These are phyloP conservation scores for Petrophora chlorosata DNA, from an alignment of 2,888 invertebrate species.

Conservation along the genomic window DNA sequence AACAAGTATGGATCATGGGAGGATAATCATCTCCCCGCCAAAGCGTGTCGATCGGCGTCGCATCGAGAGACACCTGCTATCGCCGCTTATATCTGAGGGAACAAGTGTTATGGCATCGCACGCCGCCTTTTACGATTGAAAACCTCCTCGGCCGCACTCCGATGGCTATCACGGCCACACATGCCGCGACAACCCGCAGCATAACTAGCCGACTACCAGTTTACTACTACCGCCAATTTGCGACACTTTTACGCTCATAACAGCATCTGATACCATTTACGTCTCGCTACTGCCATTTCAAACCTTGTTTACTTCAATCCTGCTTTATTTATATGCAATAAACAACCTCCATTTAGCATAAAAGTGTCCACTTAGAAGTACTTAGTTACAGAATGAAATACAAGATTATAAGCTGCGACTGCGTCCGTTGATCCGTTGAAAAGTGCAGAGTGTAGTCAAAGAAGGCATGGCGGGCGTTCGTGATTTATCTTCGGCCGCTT, in stretches of 20 bases:
- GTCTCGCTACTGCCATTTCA: conserved; percentile 51
- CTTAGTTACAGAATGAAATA: conserved; percentile 43
- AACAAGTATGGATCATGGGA: conserved; percentile 51
- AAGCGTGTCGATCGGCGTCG: conserved; percentile 48
- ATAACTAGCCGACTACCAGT: conserved; percentile 61
- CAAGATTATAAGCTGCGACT: conserved; percentile 54
- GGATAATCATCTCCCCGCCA: conserved; percentile 60
- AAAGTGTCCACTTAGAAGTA: conserved; percentile 12
- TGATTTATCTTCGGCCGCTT: conserved; percentile 81
- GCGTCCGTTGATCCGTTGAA: conserved; percentile 55
- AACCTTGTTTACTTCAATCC: conserved; percentile 50
- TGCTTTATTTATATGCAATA: conserved; percentile 36
- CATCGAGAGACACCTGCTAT: conserved; percentile 52
- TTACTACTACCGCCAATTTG: conserved; percentile 60
- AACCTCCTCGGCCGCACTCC: conserved; percentile 58
- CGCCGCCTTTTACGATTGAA: conserved; percentile 70
- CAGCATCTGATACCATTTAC: conserved; percentile 60
- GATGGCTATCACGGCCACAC: conserved; percentile 75
- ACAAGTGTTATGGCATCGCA: conserved; percentile 77
- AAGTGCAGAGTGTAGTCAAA: conserved; percentile 78
- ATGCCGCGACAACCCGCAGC: conserved; percentile 52
- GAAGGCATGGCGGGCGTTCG: conserved; percentile 73
- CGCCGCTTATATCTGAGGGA: conserved; percentile 65
- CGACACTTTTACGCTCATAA: conserved; percentile 71
- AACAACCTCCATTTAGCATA: conserved; percentile 22